Conservation (phyloP, 1,140 invertebrate genomes). For the Dufourea novaeangliae region DNA sequence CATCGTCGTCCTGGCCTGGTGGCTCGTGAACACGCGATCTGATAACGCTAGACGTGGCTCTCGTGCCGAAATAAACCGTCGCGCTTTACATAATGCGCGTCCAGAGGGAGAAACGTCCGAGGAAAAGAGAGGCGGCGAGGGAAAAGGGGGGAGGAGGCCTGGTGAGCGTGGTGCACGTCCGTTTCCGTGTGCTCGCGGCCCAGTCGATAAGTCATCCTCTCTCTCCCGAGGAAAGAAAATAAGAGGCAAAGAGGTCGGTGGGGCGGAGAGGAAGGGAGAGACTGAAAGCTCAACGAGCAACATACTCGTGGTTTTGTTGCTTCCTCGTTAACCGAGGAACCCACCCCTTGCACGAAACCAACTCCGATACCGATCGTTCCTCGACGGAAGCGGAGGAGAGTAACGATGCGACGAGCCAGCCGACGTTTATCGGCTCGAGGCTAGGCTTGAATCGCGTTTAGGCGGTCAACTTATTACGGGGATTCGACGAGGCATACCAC, state of each 20-base stretch:
- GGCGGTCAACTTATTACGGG: no score
- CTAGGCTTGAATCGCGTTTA: not conserved
- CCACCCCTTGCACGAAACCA: conserved; percentile 28
- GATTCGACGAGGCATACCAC: no score
- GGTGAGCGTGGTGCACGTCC: conserved; percentile 46
- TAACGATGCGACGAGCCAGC: conserved; percentile 15
- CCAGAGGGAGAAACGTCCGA: conserved; percentile 27
- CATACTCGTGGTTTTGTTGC: conserved; percentile 51
- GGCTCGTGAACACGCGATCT: conserved; percentile 76
- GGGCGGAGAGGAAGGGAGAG: not conserved
- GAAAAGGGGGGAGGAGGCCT: conserved; percentile 1
- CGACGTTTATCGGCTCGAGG: conserved; percentile 8
- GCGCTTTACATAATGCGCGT: conserved; percentile 78
- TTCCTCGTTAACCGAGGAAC: conserved; percentile 46
- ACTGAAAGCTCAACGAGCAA: conserved; percentile 46
- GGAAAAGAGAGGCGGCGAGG: conserved; percentile 17
- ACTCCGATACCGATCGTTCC: conserved; percentile 38
- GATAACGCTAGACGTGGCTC: conserved; percentile 75
- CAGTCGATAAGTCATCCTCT: conserved; percentile 61
- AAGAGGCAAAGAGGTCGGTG: not conserved
- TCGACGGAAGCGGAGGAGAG: conserved; percentile 21
- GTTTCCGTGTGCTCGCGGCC: conserved; percentile 59
- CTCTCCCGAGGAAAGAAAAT: conserved; percentile 30
- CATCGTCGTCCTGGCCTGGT: conserved; percentile 68
- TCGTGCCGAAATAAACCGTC: conserved; percentile 79